These are phyloP conservation scores for Harmothoe impar DNA, from an alignment of 2,888 invertebrate species.

Conservation along the genomic window DNA sequence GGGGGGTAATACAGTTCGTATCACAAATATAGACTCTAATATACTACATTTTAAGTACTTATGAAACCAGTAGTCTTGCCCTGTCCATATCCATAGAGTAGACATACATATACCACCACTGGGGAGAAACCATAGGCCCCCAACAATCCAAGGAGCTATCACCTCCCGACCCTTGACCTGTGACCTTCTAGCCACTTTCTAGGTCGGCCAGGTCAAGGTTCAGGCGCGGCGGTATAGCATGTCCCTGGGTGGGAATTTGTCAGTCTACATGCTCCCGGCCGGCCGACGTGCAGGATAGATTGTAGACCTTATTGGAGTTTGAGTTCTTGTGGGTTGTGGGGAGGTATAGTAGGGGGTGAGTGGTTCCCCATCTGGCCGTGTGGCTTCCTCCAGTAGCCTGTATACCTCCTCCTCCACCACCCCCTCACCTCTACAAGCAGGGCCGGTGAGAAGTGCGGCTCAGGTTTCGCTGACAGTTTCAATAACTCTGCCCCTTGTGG, in stretches of 20 bases:
- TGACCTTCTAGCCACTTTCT: constrained; percentile 36
- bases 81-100: too few species aligned
- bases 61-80: too few species aligned
- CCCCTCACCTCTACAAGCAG: not conserved
- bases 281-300: not conserved
- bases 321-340: not conserved
- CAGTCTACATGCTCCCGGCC: not conserved
- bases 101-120: not conserved
- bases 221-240: not conserved
- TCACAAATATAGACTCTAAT: too few species aligned
- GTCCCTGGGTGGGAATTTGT: not conserved
- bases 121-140: not conserved
- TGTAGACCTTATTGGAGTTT: constrained; percentile 27
- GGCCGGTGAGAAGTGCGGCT: not conserved
- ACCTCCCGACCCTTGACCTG: constrained; percentile 53
- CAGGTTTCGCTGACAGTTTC: constrained; percentile 7
- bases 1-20: too few species aligned
- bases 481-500: constrained; percentile 25
- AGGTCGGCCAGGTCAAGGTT: not conserved
- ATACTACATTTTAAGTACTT: too few species aligned
- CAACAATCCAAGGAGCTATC: not conserved
- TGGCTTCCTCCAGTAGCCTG: not conserved
- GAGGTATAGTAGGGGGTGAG: not conserved
- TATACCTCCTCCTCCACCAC: not conserved
- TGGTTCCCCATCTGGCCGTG: not conserved